These are phyloP conservation scores for Helicoverpa zea DNA, from an alignment of 1,140 invertebrate species.

Conservation along the genomic window DNA sequence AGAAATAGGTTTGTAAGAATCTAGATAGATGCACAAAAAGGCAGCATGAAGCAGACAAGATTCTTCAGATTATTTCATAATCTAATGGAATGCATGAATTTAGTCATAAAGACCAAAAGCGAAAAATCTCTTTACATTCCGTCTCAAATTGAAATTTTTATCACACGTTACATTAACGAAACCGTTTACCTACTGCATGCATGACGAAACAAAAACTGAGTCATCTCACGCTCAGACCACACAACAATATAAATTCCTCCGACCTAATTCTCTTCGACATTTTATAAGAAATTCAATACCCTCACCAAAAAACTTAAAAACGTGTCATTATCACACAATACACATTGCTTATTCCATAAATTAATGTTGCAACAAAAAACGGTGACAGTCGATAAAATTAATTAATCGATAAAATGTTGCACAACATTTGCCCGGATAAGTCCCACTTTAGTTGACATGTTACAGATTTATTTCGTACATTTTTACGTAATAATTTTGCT, in stretches of 20 bases:
- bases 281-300: constrained; percentile 25
- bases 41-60: no score
- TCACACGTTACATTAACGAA: neutral
- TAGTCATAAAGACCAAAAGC: no score
- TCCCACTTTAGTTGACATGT: constrained; percentile 27
- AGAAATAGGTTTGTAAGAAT: no score
- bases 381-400: constrained; percentile 36
- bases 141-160: neutral
- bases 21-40: no score
- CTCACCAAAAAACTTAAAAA: constrained; percentile 26
- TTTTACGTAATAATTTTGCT: constrained; percentile 29
- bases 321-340: constrained; percentile 36
- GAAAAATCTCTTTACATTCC: no score
- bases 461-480: constrained; percentile 25
- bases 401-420: constrained; percentile 22
- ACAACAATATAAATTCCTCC: constrained; percentile 31
- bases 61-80: no score
- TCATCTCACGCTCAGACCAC: constrained; percentile 32
- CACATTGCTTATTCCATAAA: constrained; percentile 1
- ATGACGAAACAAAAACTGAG: constrained; percentile 4
- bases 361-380: constrained; percentile 21
- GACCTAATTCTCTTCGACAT: constrained; percentile 4
- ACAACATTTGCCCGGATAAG: constrained; percentile 11
- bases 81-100: no score
- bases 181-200: neutral